These are phyloP conservation scores for Ctenochaetus hawaiiensis DNA, from an alignment of 2,797 vertebrate species.

Conservation along the genomic window DNA sequence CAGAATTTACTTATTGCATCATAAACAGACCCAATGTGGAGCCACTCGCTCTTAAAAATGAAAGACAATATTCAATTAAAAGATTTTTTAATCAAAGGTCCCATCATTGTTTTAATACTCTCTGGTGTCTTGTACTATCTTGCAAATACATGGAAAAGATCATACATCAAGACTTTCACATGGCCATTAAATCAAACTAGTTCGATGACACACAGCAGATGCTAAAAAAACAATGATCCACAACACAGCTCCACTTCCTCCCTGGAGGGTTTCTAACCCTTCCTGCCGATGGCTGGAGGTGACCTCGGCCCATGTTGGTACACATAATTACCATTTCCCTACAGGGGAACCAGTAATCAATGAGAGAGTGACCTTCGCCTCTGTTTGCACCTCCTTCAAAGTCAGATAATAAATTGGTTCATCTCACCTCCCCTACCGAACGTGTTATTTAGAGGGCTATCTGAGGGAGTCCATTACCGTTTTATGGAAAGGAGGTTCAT, in stretches of 20 bases:
- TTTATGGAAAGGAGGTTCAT: slow-evolving; percentile 85
- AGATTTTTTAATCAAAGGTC: neutral
- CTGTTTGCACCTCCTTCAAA: slow-evolving; percentile 55
- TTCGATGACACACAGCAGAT: slow-evolving; percentile 2
- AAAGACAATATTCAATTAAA: neutral
- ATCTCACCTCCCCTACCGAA: slow-evolving; percentile 65
- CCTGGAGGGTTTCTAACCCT: slow-evolving; percentile 28
- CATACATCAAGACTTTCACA: neutral
- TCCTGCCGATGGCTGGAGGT: slow-evolving; percentile 55
- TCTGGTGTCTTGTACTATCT: no score
- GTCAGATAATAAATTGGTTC: slow-evolving; percentile 80
- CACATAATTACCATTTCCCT: slow-evolving; percentile 75
- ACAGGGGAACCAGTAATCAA: slow-evolving; percentile 69
- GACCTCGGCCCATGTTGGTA: slow-evolving; percentile 60
- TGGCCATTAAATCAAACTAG: slow-evolving; percentile 6
- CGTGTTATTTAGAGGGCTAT: slow-evolving; percentile 83
- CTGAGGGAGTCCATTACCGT: slow-evolving; percentile 81
- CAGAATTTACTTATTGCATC: neutral
- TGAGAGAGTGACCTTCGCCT: slow-evolving; percentile 78
- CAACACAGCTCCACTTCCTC: neutral
- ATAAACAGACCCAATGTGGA: neutral
- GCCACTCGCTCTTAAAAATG: neutral
- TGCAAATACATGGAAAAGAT: no score
- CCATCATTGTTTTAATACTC: no score
- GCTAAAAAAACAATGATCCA: slow-evolving; percentile 16